A percentile compares a stretch with the other conserved stretches of the same genome.
These are phyloP conservation scores for Pseudochirops corinnae DNA, from an alignment of 2,797 vertebrate species.

Conservation along the genomic window DNA sequence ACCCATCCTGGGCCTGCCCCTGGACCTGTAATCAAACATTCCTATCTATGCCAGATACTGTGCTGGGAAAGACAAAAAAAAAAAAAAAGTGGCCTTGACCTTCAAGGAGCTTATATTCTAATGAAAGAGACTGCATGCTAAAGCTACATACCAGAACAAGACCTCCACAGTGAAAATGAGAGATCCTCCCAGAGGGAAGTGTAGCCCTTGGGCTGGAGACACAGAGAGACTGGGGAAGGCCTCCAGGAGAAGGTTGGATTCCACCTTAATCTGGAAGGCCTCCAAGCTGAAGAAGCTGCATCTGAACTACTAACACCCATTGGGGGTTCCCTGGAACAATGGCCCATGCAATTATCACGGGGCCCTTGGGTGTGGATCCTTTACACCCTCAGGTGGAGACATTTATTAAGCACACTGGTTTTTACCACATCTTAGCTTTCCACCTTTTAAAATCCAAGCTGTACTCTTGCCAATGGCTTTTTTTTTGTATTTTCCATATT, in stretches of 20 bases:
- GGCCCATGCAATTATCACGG: not conserved
- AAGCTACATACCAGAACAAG: not conserved
- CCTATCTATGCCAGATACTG: not conserved
- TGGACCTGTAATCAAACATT: not conserved
- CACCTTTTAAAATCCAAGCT: not conserved
- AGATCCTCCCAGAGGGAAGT: not conserved
- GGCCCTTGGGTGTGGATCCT: not conserved
- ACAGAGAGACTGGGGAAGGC: not conserved
- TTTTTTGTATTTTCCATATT: not conserved
- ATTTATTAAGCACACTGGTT: not conserved
- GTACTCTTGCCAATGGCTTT: not conserved
- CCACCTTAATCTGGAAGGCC: not conserved
- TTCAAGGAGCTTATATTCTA: not conserved
- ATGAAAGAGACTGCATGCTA: not conserved
- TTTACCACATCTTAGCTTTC: not conserved
- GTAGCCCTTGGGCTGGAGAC: not conserved
- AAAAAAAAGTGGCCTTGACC: not conserved
- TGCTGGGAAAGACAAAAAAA: not conserved
- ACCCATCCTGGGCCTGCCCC: not conserved
- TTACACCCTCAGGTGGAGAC: not conserved
- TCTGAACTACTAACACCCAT: not conserved
- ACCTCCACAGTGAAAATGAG: not conserved
- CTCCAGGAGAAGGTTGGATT: not conserved
- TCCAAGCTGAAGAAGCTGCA: not conserved
- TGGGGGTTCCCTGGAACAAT: not conserved